Evolutionary conservation across 2,797 vertebrate species (phyloP).

Genomic region (Gadopsis bispinosus): DNA sequence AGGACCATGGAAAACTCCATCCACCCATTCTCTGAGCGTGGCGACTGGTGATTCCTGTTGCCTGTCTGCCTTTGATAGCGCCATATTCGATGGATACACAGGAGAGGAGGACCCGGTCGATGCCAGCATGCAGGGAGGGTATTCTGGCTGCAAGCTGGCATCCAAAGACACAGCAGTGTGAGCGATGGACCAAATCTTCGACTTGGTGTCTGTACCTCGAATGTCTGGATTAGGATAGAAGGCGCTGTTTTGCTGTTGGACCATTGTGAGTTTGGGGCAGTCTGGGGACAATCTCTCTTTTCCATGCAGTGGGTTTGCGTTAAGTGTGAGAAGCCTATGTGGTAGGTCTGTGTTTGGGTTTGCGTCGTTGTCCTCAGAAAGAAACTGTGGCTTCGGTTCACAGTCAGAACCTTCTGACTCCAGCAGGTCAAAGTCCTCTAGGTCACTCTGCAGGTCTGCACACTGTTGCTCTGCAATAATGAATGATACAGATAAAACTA

Average conservation of each 20-base stretch:
- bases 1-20: constrained; percentile 95
- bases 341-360: constrained; percentile 42
- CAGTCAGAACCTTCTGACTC: constrained; percentile 91
- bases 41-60: constrained; percentile 93
- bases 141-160: constrained; percentile 85
- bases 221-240: constrained; percentile 86
- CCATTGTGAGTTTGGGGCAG: constrained; percentile 77
- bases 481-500: not conserved
- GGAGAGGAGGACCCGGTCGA: constrained; percentile 76
- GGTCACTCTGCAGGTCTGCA: constrained; percentile 90
- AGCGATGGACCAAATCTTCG: constrained; percentile 98
- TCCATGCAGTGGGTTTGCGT: constrained; percentile 76
- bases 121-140: constrained; percentile 92
- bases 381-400: constrained; percentile 85
- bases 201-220: constrained; percentile 86
- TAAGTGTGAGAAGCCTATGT: constrained; percentile 42
- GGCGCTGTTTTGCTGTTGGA: constrained; percentile 77
- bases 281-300: constrained; percentile 87
- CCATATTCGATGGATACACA: constrained; percentile 79
- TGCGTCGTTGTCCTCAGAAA: constrained; percentile 51
- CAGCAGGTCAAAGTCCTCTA: constrained; percentile 93
- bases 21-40: constrained; percentile 97
- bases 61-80: constrained; percentile 79
- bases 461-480: constrained; percentile 84
- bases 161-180: constrained; percentile 92